Base-by-base conservation (phyloP, 92 coral and sea anemone genomes). In the Epizoanthus illoricatus region DNA sequence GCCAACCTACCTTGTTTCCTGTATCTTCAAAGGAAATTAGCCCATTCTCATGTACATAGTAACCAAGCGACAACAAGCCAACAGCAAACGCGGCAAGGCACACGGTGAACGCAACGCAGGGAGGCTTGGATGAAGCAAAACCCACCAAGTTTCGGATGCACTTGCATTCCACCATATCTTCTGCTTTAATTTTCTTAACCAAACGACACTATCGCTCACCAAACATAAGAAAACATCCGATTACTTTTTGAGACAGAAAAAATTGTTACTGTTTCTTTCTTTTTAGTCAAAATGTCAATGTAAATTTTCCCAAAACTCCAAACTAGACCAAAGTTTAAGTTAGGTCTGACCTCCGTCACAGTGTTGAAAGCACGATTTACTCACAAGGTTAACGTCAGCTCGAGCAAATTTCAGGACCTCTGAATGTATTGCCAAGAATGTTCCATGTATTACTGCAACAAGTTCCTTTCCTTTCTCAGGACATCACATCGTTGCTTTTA, bases 81-180 rank as follows among this genome's bases (percentile, higher is more conserved):
- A 92, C 91, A 57, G 97, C 99, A 79, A 97, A 94, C 28, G 90
- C 90, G 13, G 94, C 94, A 39, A 97, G 73, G 39, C 97, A 97
- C 10, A 91, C 84, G 2, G 97, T 97, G 57, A 97, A 97, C 1
- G 89, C 85, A 20, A 97, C 98, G 78, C 95, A 97, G 0, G 97
- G 98, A 17, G 99, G 99, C 4, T 94, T 90, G n/a, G 97, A 90
- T 16, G 74, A 81, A 33, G 94, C 94, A 89, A 94, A 97, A 5
- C 91, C 98, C n/a, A 76, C 64, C 52, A 97, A 88, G 67, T 97
- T 97, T 72, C 92, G 90, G 58, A 91, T 43, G 84, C 91, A 88
- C 71, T 83, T 93, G 88, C 97, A 93, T 45, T 93, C 92, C 21
- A 81, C 69, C 97, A 90, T 92, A 18, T 73, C 71, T 66, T 17